A percentile compares a stretch with the other conserved stretches of the same genome.
Evolutionary conservation across 1,140 invertebrate species (phyloP).

Genomic region (Tetraneura akinire): DNA sequence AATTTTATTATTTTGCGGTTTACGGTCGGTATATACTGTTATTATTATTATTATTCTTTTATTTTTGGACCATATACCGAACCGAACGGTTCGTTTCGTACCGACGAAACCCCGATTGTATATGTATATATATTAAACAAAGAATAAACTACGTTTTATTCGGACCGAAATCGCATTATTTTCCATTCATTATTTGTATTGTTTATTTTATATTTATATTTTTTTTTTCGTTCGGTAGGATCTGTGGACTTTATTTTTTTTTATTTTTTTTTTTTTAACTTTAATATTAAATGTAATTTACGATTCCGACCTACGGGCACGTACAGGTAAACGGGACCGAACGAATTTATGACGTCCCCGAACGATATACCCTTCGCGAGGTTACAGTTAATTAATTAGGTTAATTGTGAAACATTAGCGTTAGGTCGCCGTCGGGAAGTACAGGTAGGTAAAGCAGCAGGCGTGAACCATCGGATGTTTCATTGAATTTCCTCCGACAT

Average conservation of each 20-base stretch:
- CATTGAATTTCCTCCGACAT: conserved; percentile 46
- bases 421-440: not conserved
- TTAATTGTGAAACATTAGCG: conserved; percentile 51
- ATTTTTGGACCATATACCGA: not conserved
- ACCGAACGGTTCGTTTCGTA: not conserved
- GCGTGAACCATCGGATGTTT: conserved; percentile 44
- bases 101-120: conserved; percentile 13
- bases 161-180: conserved; percentile 36
- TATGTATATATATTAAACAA: not conserved
- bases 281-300: conserved; percentile 39
- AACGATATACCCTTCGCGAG: conserved; percentile 44
- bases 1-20: not conserved
- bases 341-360: conserved; percentile 46
- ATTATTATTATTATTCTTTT: not conserved
- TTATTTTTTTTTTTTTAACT: conserved; percentile 33
- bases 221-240: not conserved
- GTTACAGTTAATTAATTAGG: conserved; percentile 51
- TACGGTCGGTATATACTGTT: no score
- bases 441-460: not conserved
- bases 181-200: not conserved
- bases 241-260: not conserved
- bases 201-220: not conserved
- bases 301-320: conserved; percentile 40
- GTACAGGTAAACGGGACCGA: conserved; percentile 35
- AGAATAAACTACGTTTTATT: not conserved